Base-by-base conservation (phyloP, 1,140 invertebrate species). In the Melitaea cinxia region DNA sequence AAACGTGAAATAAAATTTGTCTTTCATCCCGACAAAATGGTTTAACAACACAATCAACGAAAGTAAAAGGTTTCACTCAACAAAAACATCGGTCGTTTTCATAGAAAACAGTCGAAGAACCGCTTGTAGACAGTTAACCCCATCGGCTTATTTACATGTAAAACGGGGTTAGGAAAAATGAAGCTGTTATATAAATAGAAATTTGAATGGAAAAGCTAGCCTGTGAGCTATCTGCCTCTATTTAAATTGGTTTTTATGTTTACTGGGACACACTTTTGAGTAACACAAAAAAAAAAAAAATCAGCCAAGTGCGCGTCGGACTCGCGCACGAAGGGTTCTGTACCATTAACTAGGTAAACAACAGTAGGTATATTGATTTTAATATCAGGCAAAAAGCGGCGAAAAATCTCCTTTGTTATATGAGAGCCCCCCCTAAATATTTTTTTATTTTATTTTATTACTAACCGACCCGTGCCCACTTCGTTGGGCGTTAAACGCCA, bases 21-120 rank as follows among this genome's bases (percentile, higher is more conserved):
- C 66, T 75, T 69, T 72, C 56, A 72, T 69, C 57, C 56, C 65
- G 60, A 66, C 69, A 64, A 78, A 77, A 82, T 80, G 71, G 72
- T 75, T 75, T 77, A 66, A 80, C 77, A 82, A 82, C 75, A 80
- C 72, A 82, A 80, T 82, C 78, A 82, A 74, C 78, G 72, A 78
- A 73, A 78, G 77, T 75, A 79, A 76, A 79, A 82, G 75, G 72
- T 74, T 75, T 59, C 58, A 49, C 26, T 56, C 61, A 74, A 75
- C 64, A 72, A 80, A 75, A 77, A 80, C 75, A 79, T 71, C 57
- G 60, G 54, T 49, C 74, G 77, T 70, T 80, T 73, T 73, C 58
- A 75, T 56, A 71, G 69, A 75, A 80, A 80, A 79, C 70, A 82
- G 58, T 56, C 63, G 72, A 76, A 73, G 72, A 77, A 75, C 72